These are phyloP conservation scores for Parazoanthus darwini DNA, from an alignment of 92 coral and sea anemone genomes.

Conservation along the genomic window DNA sequence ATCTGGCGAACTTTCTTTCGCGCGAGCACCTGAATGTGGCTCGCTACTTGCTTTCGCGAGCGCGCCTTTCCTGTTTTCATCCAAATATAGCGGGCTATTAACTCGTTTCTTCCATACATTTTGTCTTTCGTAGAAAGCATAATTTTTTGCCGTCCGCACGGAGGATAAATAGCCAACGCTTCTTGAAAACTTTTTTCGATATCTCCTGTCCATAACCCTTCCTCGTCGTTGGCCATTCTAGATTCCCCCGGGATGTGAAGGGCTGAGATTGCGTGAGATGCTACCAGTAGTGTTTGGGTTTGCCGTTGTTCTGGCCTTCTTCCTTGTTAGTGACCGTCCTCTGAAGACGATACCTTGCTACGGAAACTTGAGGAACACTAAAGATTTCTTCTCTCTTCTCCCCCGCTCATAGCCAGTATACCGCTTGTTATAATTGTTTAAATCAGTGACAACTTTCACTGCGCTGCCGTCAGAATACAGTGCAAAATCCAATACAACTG, in stretches of 20 bases:
- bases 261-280: slow-evolving; percentile 3
- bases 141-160: slow-evolving; percentile 98
- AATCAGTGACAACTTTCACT: background rate
- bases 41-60: slow-evolving; percentile 98
- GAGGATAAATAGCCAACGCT: slow-evolving; percentile 98
- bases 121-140: slow-evolving; percentile 98
- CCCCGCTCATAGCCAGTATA: background rate
- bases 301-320: background rate
- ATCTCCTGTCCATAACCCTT: slow-evolving; percentile 97
- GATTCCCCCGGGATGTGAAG: background rate
- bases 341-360: background rate
- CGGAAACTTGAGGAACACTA: background rate
- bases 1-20: slow-evolving; percentile 93
- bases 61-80: slow-evolving; percentile 98
- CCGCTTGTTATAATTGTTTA: background rate
- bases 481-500: background rate
- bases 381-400: background rate
- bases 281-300: background rate
- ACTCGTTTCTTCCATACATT: slow-evolving; percentile 99
- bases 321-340: background rate
- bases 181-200: slow-evolving; percentile 98
- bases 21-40: slow-evolving; percentile 98
- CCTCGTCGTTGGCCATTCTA: slow-evolving; percentile 70
- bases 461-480: background rate
- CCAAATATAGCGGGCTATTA: slow-evolving; percentile 91